These are phyloP conservation scores for Ambastaia sidthimunki DNA, from an alignment of 2,797 vertebrate genomes.

Conservation along the genomic window DNA sequence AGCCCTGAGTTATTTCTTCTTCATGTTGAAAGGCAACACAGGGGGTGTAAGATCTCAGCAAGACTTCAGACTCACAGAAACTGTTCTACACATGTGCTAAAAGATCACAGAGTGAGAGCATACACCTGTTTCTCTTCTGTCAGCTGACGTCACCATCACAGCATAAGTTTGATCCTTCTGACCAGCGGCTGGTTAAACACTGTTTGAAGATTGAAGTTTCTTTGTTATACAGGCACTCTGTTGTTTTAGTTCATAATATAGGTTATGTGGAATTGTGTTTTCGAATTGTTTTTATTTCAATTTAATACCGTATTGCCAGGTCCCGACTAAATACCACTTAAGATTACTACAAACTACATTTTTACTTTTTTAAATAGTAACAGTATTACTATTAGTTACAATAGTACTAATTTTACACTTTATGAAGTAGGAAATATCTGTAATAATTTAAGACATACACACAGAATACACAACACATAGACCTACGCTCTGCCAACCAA, in stretches of 20 bases:
- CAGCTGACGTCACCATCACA: constrained; percentile 49
- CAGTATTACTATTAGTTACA: too few species aligned
- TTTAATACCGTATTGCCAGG: background rate
- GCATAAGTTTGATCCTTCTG: constrained; percentile 15
- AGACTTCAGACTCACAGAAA: constrained; percentile 25
- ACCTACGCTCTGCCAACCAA: background rate
- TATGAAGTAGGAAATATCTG: too few species aligned
- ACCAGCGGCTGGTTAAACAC: background rate
- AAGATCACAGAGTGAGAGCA: constrained; percentile 54
- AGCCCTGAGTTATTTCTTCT: constrained; percentile 18
- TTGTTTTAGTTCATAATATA: background rate
- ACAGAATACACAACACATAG: too few species aligned
- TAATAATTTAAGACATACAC: background rate
- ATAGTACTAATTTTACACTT: background rate
- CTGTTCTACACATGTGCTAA: constrained; percentile 33
- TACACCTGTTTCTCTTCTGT: constrained; percentile 21
- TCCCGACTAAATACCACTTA: background rate
- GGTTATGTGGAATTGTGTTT: too few species aligned
- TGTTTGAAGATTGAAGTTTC: background rate
- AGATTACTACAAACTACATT: background rate
- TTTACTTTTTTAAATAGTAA: background rate
- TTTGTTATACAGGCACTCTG: too few species aligned
- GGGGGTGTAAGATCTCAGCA: constrained; percentile 48
- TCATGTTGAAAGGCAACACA: constrained; percentile 28
- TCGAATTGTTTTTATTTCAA: too few species aligned